These are phyloP conservation scores for Rotaria macrura DNA, from an alignment of 2,888 invertebrate species.

Conservation along the genomic window DNA sequence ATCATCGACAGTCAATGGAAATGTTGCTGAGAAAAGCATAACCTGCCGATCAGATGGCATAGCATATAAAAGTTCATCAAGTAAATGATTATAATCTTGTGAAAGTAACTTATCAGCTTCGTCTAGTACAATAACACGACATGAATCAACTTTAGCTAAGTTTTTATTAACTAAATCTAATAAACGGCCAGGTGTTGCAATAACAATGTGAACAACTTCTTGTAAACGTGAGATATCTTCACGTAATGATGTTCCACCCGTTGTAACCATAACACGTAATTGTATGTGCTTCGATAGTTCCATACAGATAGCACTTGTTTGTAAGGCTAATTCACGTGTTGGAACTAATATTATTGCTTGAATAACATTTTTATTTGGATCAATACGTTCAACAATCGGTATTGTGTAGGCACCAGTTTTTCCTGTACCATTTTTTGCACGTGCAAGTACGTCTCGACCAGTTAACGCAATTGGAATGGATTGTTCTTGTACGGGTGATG, in stretches of 20 bases:
- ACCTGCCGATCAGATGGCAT: constrained; percentile 91
- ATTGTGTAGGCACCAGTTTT: constrained; percentile 99
- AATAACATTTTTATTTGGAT: constrained; percentile 70
- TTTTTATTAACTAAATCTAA: constrained; percentile 98
- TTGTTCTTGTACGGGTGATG: constrained; percentile 85
- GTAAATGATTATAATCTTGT: constrained; percentile 96
- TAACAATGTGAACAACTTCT: constrained; percentile 96
- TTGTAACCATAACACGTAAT: constrained; percentile 96
- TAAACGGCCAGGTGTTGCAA: constrained; percentile 97
- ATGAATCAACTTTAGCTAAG: constrained; percentile 81
- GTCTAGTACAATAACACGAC: constrained; percentile 61
- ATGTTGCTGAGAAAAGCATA: constrained; percentile 93
- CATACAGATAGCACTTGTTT: constrained; percentile 98
- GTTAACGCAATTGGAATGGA: constrained; percentile 95
- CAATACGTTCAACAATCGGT: constrained; percentile 82
- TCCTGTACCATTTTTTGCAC: constrained; percentile 98
- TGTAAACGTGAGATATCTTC: constrained; percentile 99
- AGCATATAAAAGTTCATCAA: constrained; percentile 84
- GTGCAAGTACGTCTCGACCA: constrained; percentile 89
- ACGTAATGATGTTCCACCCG: constrained; percentile 80
- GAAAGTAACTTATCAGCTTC: constrained; percentile 57
- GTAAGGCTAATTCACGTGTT: constrained; percentile 90
- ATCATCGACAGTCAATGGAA: constrained; percentile 91
- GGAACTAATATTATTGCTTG: constrained; percentile 97
- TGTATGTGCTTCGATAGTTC: constrained; percentile 93